Base-by-base conservation (phyloP, 2,113 vertebrate species). In the Ictalurus punctatus region DNA sequence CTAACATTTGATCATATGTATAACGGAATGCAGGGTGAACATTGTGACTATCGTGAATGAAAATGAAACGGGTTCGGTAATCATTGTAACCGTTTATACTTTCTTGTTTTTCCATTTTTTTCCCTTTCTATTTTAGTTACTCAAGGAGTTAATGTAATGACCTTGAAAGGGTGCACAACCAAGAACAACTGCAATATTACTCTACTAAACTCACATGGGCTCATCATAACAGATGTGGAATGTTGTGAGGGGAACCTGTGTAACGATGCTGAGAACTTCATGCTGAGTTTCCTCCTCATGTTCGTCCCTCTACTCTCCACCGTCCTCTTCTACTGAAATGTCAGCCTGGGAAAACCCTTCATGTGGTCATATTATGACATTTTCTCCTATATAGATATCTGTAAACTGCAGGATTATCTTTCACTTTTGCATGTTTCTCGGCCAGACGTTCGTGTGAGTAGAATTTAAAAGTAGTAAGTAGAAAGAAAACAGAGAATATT, bases 261-360 rank as follows among this genome's bases (percentile, higher is more conserved):
- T 79, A 94, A 95, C 87, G 30, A 59, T 2, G 87, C 88, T 21
- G 56, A 19, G 0, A 73, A 58, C 3, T 69, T 80, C 25, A 89
- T 81, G 21, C 84, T 91, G 37, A 92, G 91, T 69, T 34, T 89
- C 81, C 1, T 94, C 27, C 58, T 94, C 23, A 65, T 94, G 85
- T 78, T 93, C 79, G 23, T 91, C 0, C 85, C 89, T 21, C 91
- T 91, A 44, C 85, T 69, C 83, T 54, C 91, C 76, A 37, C 89
- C 34, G 17, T 71, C 16, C 56, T 91, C 63, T 90, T 92, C 73
- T 54, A 92, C 79, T 86, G 73, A 85, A 25, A 48, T 48, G 74
- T 61, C 74, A 78, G 9, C 2, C 37, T 23, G n/a, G 7, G 25
- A 30, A 58, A 82, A 10, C n/a, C 27, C 6, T 59, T 30, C 52